These are phyloP conservation scores for Papilio protenor DNA, from an alignment of 2,888 invertebrate genomes.

Conservation along the genomic window DNA sequence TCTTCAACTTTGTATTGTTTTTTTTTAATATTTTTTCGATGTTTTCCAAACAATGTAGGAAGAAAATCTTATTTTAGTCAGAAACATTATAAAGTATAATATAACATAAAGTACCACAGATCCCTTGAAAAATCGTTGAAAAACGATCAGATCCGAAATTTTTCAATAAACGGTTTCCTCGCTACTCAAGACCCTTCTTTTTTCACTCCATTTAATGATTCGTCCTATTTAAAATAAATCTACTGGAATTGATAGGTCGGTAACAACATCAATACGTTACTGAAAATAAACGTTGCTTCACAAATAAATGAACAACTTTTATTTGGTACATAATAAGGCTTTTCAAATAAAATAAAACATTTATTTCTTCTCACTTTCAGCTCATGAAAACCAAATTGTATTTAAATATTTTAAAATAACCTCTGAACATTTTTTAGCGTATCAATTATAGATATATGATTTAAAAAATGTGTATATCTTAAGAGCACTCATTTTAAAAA, in stretches of 20 bases:
- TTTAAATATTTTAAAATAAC: too few relatives aligned
- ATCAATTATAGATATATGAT: too few relatives aligned
- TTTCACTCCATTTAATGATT: slow-evolving; percentile 44
- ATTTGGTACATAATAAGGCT: neutral
- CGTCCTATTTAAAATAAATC: slow-evolving; percentile 42
- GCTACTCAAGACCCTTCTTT: slow-evolving; percentile 27
- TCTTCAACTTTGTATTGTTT: neutral
- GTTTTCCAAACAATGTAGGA: neutral
- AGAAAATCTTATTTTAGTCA: neutral
- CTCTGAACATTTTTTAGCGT: too few relatives aligned
- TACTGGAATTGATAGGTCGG: slow-evolving; percentile 34
- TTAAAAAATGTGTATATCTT: too few relatives aligned
- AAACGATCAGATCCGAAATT: slow-evolving; percentile 27
- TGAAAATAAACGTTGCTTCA: neutral
- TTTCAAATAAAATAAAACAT: neutral
- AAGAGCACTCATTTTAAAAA: too few relatives aligned
- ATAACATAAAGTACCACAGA: neutral
- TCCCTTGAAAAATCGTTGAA: neutral
- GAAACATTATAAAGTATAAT: neutral
- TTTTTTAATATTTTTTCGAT: neutral
- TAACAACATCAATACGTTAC: slow-evolving; percentile 30
- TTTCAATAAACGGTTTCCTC: slow-evolving; percentile 35
- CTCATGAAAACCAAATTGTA: too few relatives aligned
- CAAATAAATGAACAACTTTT: neutral
- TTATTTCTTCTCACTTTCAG: too few relatives aligned